phyloP scores from a whole-genome alignment of 92 coral and sea anemone species.

The Porites divaricata region DNA sequence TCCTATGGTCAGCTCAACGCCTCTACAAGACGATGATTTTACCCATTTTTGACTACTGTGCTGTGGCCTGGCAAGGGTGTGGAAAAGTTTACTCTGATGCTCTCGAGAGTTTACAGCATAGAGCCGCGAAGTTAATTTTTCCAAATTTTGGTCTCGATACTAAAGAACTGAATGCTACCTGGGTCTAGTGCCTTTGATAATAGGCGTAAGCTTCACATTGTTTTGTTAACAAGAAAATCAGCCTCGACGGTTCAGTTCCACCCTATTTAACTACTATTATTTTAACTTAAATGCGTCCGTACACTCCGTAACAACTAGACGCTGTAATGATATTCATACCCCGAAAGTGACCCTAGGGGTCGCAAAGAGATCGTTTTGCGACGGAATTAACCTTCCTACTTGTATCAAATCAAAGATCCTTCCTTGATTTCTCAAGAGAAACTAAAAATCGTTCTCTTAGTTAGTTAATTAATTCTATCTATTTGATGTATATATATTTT shows the following conservation, averaged over 20 bases:
- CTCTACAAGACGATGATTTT: slow-evolving; percentile 10
- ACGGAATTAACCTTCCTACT: no score
- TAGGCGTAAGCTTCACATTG: slow-evolving; percentile 12
- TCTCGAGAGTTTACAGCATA: slow-evolving; percentile 24
- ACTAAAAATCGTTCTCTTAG: no score
- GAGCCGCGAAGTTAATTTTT: slow-evolving; percentile 27
- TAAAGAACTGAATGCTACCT: slow-evolving; percentile 19
- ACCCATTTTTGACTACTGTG: no score
- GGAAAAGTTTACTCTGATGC: not conserved
- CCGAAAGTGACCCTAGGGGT: no score
- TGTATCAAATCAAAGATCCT: no score
- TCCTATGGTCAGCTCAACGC: slow-evolving; percentile 31
- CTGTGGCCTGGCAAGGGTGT: no score
- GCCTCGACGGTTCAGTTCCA: slow-evolving; percentile 13
- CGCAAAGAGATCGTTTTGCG: no score
- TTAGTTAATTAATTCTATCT: no score
- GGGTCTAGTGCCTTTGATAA: not conserved
- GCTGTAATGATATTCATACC: slow-evolving; percentile 12
- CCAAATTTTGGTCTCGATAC: slow-evolving; percentile 20
- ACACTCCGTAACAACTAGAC: not conserved
- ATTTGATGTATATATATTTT: no score
- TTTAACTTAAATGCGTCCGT: not conserved
- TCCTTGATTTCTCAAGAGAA: no score
- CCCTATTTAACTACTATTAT: slow-evolving; percentile 6
- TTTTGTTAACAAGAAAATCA: slow-evolving; percentile 13